Percentiles rank a stretch among this genome's conserved stretches.
These are phyloP conservation scores for Pilophorus perplexus DNA, from an alignment of 2,888 invertebrate genomes.

Conservation along the genomic window DNA sequence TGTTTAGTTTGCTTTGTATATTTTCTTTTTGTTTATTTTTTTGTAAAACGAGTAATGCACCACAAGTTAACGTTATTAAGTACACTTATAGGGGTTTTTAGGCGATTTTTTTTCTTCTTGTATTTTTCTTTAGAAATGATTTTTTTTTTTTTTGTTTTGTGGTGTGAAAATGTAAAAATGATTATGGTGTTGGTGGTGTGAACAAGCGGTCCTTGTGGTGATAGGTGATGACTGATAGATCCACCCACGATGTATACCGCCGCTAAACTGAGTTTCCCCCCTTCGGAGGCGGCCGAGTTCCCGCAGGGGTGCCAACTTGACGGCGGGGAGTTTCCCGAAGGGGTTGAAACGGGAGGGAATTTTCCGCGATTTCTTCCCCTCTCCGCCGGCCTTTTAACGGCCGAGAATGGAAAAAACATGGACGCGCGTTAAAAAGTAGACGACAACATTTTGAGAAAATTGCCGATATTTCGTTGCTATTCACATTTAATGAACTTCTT, in stretches of 20 bases:
- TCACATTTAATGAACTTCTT: too few relatives aligned
- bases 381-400: too few relatives aligned
- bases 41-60: slow-evolving; percentile 23
- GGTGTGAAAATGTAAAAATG: slow-evolving; percentile 12
- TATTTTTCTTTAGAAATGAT: neutral
- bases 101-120: neutral
- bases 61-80: slow-evolving; percentile 30
- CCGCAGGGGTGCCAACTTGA: slow-evolving; percentile 22
- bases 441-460: too few relatives aligned
- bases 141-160: neutral
- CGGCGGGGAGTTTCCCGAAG: slow-evolving; percentile 20
- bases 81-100: slow-evolving; percentile 28
- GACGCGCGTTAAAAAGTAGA: too few relatives aligned
- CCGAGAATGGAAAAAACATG: too few relatives aligned
- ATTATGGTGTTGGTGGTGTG: slow-evolving; percentile 17
- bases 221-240: slow-evolving; percentile 31
- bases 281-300: neutral
- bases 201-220: slow-evolving; percentile 36
- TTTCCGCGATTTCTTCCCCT: neutral
- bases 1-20: slow-evolving; percentile 2
- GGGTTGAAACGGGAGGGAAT: too few relatives aligned
- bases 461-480: too few relatives aligned
- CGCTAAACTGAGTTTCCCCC: slow-evolving; percentile 32
- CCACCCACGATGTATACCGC: slow-evolving; percentile 41
- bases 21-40: slow-evolving; percentile 9